phyloP scores from a whole-genome alignment of 1,140 invertebrate species.

The Drosophila rhopaloa region DNA sequence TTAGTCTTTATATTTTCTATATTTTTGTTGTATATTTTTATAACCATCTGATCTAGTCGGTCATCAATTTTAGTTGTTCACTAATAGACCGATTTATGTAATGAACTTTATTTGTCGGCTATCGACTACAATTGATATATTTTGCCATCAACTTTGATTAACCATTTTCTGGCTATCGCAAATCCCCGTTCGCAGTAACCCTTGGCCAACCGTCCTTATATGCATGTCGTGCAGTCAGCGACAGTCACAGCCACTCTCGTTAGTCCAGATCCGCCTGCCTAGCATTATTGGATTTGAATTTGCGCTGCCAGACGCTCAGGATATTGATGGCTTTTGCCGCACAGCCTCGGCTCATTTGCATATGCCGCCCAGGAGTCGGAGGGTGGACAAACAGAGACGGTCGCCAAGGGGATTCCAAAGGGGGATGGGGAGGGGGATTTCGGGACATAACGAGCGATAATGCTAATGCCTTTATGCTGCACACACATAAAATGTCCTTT shows the following conservation, averaged over 20 bases:
- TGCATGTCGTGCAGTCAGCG: slow-evolving; percentile 13
- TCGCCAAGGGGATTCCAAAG: slow-evolving; percentile 1
- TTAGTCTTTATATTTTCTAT: too few species aligned
- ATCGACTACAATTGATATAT: not conserved
- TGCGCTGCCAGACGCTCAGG: slow-evolving; percentile 41
- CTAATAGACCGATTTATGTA: not conserved
- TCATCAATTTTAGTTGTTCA: not conserved
- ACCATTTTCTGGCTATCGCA: not conserved
- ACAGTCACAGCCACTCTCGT: slow-evolving; percentile 15
- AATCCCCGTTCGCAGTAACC: not conserved
- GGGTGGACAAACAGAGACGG: slow-evolving; percentile 29
- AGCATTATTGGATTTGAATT: slow-evolving; percentile 76
- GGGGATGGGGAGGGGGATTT: slow-evolving; percentile 13
- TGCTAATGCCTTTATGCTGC: slow-evolving; percentile 83
- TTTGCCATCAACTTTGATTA: slow-evolving; percentile 1
- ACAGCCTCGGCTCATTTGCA: slow-evolving; percentile 65
- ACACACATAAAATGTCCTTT: slow-evolving; percentile 81
- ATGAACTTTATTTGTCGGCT: not conserved
- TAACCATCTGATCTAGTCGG: too few species aligned
- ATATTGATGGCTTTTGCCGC: slow-evolving; percentile 73
- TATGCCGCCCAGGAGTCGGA: slow-evolving; percentile 59
- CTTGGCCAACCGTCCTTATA: slow-evolving; percentile 29
- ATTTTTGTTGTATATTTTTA: too few species aligned
- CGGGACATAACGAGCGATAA: slow-evolving; percentile 83
- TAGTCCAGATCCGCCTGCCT: slow-evolving; percentile 45